Percentiles rank a stretch among this genome's conserved stretches.
Evolutionary conservation across 2,113 vertebrate species (phyloP).

Genomic region (Carassius carassius): DNA sequence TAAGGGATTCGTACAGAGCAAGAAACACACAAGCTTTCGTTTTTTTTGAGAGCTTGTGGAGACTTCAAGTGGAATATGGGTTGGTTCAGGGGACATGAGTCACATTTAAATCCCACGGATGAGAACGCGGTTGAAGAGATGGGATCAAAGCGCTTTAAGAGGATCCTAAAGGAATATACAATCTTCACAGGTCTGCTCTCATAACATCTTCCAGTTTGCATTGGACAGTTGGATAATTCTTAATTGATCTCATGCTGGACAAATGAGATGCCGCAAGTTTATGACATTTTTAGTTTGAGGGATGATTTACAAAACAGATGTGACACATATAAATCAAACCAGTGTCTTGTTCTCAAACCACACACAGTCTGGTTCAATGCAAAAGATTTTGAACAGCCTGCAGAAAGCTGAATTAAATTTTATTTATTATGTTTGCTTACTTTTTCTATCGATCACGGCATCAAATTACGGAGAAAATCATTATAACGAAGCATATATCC

Average conservation of each 20-base stretch:
- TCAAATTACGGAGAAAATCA: neutral
- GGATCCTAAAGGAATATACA: slow-evolving; percentile 37
- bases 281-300: slow-evolving; percentile 12
- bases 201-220: slow-evolving; percentile 33
- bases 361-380: neutral
- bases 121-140: slow-evolving; percentile 32
- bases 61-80: slow-evolving; percentile 2
- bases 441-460: neutral
- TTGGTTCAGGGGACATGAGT: slow-evolving; percentile 36
- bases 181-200: slow-evolving; percentile 39
- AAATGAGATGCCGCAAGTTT: slow-evolving; percentile 32
- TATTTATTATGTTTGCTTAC: neutral
- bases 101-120: slow-evolving; percentile 38
- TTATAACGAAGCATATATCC: neutral
- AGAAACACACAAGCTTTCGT: slow-evolving; percentile 34
- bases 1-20: neutral
- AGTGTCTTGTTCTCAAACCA: neutral
- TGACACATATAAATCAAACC: neutral
- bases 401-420: neutral
- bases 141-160: slow-evolving; percentile 42
- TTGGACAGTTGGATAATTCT: neutral
- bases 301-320: slow-evolving; percentile 7
- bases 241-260: neutral
- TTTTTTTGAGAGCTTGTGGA: slow-evolving; percentile 19
- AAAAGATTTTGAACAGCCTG: neutral